Base-by-base conservation (phyloP, 2,797 vertebrate genomes). In the Tragelaphus oryx region DNA sequence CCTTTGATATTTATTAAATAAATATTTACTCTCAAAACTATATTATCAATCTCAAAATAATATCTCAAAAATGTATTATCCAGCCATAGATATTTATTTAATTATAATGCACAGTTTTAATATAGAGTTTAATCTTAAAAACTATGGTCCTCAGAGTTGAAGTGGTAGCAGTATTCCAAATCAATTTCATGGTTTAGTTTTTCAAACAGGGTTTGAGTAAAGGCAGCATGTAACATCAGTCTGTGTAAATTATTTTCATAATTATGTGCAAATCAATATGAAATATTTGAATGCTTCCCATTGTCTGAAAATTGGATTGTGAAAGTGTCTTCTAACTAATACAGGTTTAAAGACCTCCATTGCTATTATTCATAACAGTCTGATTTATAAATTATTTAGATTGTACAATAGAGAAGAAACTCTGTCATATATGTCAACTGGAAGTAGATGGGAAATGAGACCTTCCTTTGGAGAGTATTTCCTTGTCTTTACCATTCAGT, bases 71-170 rank as follows among this genome's bases (percentile, higher is more conserved):
- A 46, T 55, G 20, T 62, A 55, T 89, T 90, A 78, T 71, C 26
- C 26, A 75, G 16, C 9, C 14, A 14, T 28, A 48, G 10, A 12
- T 94, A 54, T 80, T 87, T 68, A 80, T 83, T 94, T 91, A 92
- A 52, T 94, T 84, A 95, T 48, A 92, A 14, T 80, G 20, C 87
- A 90, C 37, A 82, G 33, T 87, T 95, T 65, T 71, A 94, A 93
- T 89, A 75, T 62, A 91, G 50, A 13, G 6, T 48, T 60, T 92
- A 91, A 85, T 85, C 65, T 92, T 85, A 75, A 92, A 76, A 93
- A 82, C 75, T 88, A 7, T 59, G 33, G 6, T 65, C 41, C 57
- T 96, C 46, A 91, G 55, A 46, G 6, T 92, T 92, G 78, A 95
- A 62, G 7, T 87, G 46, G 26, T 85, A 89, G n/a, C 57, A 90